phyloP scores from a whole-genome alignment of 2,113 vertebrate species.

The Cheirogaleus medius region DNA sequence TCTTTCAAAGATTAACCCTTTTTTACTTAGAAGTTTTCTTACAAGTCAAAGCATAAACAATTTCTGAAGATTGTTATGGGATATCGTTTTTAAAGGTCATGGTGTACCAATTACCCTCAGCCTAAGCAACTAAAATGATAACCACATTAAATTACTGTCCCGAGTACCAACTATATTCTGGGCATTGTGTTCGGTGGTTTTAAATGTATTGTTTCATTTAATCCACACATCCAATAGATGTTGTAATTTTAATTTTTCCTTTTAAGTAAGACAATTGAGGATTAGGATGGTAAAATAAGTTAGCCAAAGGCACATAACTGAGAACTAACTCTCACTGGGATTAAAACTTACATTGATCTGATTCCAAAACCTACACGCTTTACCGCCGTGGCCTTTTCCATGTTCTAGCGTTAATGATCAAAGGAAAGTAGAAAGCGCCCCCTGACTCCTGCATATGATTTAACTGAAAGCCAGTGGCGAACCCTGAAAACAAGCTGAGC shows the following conservation, averaged over 20 bases:
- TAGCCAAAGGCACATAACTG: background rate
- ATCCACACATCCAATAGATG: background rate
- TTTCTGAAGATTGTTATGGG: background rate
- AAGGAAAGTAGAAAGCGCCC: rapidly evolving
- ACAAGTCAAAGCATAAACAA: background rate
- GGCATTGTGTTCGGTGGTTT: background rate
- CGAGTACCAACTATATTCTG: background rate
- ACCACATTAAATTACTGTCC: background rate
- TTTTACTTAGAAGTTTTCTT: background rate
- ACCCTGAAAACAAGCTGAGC: background rate
- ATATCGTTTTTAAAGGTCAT: background rate
- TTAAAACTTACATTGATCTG: background rate
- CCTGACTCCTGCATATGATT: too few species aligned
- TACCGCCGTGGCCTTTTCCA: rapidly evolving
- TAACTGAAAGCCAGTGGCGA: background rate
- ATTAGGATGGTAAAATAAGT: background rate
- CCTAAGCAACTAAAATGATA: background rate
- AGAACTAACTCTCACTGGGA: background rate
- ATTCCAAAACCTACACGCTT: background rate
- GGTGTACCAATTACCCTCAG: background rate
- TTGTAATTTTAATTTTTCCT: background rate
- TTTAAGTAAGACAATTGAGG: background rate
- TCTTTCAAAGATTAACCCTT: conserved; percentile 46
- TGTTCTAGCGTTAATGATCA: background rate
- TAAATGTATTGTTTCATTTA: background rate